Evolutionary conservation across 2,888 invertebrate genomes (phyloP).

Genomic region (Nemotelus nigrinus): DNA sequence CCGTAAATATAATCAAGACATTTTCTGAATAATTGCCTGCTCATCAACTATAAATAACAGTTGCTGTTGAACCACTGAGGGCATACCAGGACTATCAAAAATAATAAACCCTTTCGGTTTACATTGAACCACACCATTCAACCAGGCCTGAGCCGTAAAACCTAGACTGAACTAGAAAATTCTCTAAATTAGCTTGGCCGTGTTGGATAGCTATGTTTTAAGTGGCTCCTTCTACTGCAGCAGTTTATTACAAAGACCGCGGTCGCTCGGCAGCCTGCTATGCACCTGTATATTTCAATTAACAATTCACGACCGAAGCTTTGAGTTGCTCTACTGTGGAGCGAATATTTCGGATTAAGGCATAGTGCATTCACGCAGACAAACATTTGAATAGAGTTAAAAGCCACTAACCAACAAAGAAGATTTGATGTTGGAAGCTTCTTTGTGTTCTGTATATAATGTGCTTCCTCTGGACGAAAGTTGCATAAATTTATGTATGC

Average conservation of each 20-base stretch:
- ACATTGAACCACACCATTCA: too few species aligned
- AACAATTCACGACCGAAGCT: constrained; percentile 44
- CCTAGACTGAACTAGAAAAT: not conserved
- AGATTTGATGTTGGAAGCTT: constrained; percentile 12
- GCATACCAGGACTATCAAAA: constrained; percentile 18
- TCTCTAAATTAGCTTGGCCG: constrained; percentile 24
- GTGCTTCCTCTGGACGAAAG: too few species aligned
- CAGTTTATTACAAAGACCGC: not conserved
- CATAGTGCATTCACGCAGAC: constrained; percentile 46
- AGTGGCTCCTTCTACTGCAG: constrained; percentile 1
- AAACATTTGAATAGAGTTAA: constrained; percentile 27
- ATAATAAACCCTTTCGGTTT: constrained; percentile 26
- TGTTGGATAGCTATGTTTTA: not conserved
- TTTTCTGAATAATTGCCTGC: not conserved
- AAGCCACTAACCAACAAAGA: not conserved
- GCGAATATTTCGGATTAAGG: constrained; percentile 46
- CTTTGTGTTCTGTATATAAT: not conserved
- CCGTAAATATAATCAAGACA: not conserved
- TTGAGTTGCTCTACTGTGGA: constrained; percentile 19
- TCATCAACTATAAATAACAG: constrained; percentile 28
- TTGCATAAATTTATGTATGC: too few species aligned
- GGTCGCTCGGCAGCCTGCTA: not conserved
- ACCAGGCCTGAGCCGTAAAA: too few species aligned
- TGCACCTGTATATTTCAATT: constrained; percentile 36
- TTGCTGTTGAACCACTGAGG: constrained; percentile 7